These are phyloP conservation scores for Collichthys lucidus DNA, from an alignment of 2,113 vertebrate species.

Conservation along the genomic window DNA sequence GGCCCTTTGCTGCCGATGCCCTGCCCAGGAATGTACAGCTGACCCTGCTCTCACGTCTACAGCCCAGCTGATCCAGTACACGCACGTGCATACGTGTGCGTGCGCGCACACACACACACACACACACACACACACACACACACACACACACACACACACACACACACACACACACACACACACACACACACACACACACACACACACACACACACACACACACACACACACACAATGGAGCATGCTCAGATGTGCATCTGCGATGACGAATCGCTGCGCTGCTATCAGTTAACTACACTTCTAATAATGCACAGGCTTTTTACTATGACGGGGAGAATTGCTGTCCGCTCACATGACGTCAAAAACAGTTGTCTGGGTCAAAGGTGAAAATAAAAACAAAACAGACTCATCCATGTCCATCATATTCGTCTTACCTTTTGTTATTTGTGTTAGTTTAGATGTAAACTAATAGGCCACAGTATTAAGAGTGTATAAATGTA, in stretches of 20 bases:
- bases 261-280: not conserved
- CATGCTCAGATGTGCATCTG: constrained; percentile 10
- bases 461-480: not conserved
- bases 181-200: constrained; percentile 9
- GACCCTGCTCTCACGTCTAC: constrained; percentile 39
- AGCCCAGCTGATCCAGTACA: constrained; percentile 48
- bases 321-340: constrained; percentile 36
- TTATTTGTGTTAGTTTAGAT: not conserved
- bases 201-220: constrained; percentile 5
- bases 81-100: no score
- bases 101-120: not conserved
- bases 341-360: constrained; percentile 19
- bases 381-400: constrained; percentile 26
- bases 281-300: constrained; percentile 33
- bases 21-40: constrained; percentile 55
- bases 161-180: constrained; percentile 10
- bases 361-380: constrained; percentile 33
- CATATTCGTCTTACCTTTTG: not conserved
- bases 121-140: constrained; percentile 9
- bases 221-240: constrained; percentile 7
- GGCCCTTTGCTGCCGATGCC: constrained; percentile 43
- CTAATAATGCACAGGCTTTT: not conserved
- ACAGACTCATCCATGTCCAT: not conserved
- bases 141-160: constrained; percentile 12
- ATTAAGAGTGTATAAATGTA: constrained; percentile 2